phyloP scores from a whole-genome alignment of 92 coral and sea anemone genomes.

The Epizoanthus stellaris region DNA sequence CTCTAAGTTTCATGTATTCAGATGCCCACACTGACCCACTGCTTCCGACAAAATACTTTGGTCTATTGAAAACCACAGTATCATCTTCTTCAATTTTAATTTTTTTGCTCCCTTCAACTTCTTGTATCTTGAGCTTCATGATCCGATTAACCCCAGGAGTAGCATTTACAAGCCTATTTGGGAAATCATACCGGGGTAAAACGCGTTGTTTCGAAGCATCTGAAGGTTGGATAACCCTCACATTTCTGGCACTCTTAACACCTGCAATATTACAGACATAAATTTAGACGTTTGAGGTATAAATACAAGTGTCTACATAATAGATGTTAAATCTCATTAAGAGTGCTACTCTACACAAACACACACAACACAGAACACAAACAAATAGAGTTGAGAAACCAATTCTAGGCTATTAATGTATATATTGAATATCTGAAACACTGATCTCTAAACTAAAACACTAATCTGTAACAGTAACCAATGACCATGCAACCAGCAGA shows the following conservation, averaged over 20 bases:
- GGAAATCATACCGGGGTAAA: conserved; percentile 52
- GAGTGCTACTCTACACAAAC: no score
- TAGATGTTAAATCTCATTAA: no score
- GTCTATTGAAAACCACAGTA: conserved; percentile 40
- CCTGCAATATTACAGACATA: conserved; percentile 17
- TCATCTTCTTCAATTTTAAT: conserved; percentile 29
- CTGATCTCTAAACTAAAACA: no score
- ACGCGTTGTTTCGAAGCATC: conserved; percentile 29
- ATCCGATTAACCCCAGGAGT: conserved; percentile 40
- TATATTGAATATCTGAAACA: no score
- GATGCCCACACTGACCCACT: conserved; percentile 49
- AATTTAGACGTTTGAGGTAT: neutral
- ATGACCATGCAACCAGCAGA: no score
- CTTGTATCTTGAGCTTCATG: neutral
- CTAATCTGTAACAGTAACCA: no score
- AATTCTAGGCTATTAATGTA: no score
- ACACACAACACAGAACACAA: no score
- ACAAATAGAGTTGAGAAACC: no score
- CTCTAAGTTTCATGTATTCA: conserved; percentile 31
- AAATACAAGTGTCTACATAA: no score
- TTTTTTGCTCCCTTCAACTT: neutral
- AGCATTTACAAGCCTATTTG: conserved; percentile 28
- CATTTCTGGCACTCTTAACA: conserved; percentile 45
- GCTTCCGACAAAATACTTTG: conserved; percentile 52
- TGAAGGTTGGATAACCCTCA: conserved; percentile 43